Evolutionary conservation across 2,113 vertebrate genomes (phyloP), one percentile per base, ranked within the genome.

Genomic region (Notothenia rossii): DNA sequence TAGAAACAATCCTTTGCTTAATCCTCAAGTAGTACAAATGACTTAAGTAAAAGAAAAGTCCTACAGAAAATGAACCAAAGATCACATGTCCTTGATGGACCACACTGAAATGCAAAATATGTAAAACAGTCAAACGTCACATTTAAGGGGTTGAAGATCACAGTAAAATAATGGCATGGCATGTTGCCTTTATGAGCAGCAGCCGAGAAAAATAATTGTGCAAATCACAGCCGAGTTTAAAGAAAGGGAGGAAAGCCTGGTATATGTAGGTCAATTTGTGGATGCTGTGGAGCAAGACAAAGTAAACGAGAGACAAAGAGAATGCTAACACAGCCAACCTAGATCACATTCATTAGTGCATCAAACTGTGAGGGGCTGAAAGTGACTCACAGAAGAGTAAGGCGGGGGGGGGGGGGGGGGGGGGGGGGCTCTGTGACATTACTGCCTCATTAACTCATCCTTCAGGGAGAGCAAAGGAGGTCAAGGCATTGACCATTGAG

Each of bases 371-470:
- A 72, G 46, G 72, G 54, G 49, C 29, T 62, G 25, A 77, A 71
- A 63, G 50, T 78, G 74, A 75, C 59, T 85, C 73, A 43, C 76
- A 74, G 20, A 14, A 60, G 80, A 55, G 22, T 72, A 60, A 18
- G n/a, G 63, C 43, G 2, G 49, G 58, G 17, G 7, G 20, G 48
- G 55, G 8, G 25, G 72, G 48, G 25, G 72, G 48, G n/a, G n/a
- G n/a, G 75, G 66, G 58, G 62, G 17, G 5, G 43, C 67, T 73
- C 49, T 36, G 76, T 85, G 79, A 87, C 73, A 83, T 73, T 77
- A 86, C 61, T 76, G 68, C 55, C 82, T 88, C 80, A 87, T 84
- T 89, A 86, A 75, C 66, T 80, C 63, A 72, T 72, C 49, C 73
- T 79, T 66, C 45, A 71, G 63, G 63, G 75, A 72, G 67, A 82